phyloP scores from a whole-genome alignment of 2,797 vertebrate species.

The Crenichthys baileyi region DNA sequence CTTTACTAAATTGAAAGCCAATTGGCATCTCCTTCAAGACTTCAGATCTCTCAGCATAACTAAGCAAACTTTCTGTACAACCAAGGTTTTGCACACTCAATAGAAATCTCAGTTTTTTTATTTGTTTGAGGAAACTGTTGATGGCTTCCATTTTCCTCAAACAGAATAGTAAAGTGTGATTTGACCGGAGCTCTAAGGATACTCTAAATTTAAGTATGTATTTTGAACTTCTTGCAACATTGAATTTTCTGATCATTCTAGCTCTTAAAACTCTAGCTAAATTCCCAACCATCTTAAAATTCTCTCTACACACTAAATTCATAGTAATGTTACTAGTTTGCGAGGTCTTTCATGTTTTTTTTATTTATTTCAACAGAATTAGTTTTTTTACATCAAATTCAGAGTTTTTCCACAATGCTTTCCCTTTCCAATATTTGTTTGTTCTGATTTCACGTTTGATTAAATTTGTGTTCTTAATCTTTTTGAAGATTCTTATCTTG shows the following conservation, averaged over 20 bases:
- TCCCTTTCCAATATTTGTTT: background rate
- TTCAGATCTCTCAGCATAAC: slow-evolving; percentile 46
- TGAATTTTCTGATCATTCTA: slow-evolving; percentile 1
- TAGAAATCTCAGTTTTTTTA: slow-evolving; percentile 24
- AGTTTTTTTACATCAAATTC: too few relatives aligned
- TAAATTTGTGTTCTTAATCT: background rate
- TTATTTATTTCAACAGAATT: background rate
- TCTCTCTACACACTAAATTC: background rate
- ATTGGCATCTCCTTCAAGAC: slow-evolving; percentile 61
- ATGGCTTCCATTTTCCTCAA: slow-evolving; percentile 20
- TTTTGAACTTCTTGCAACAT: background rate
- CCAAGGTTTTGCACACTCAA: slow-evolving; percentile 14
- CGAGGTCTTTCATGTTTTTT: background rate
- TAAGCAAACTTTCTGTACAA: slow-evolving; percentile 55
- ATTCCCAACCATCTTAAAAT: background rate
- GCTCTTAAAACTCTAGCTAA: background rate
- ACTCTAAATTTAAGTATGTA: background rate
- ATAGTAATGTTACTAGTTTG: background rate
- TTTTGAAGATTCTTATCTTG: background rate
- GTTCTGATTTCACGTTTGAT: background rate
- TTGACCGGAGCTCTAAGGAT: slow-evolving; percentile 8
- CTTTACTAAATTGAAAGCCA: slow-evolving; percentile 62
- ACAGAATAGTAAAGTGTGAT: slow-evolving; percentile 18
- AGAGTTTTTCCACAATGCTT: background rate
- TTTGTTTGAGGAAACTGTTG: slow-evolving; percentile 34